Percentiles rank a stretch among this genome's conserved stretches.
These are phyloP conservation scores for Morinoia aosen DNA, from an alignment of 2,888 invertebrate species.

Conservation along the genomic window DNA sequence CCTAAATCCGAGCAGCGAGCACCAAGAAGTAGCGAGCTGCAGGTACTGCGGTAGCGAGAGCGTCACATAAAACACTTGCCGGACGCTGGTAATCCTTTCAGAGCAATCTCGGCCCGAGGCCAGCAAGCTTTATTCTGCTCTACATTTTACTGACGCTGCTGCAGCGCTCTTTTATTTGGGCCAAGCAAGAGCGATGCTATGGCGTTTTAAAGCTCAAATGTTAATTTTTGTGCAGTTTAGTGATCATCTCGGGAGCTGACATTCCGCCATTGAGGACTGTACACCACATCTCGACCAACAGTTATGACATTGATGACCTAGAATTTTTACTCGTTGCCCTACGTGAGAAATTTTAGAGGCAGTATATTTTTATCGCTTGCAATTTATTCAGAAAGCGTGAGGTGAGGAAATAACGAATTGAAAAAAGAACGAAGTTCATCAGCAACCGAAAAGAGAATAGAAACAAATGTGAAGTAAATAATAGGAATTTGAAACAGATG, in stretches of 20 bases:
- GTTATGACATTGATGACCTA: not conserved
- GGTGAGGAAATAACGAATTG: too few relatives aligned
- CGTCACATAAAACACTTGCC: constrained; percentile 13
- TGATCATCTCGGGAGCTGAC: not conserved
- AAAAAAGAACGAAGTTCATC: not conserved
- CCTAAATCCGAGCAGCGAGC: not conserved
- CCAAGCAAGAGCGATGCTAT: not conserved
- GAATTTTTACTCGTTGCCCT: not conserved
- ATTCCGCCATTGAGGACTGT: not conserved
- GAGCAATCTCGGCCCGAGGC: not conserved
- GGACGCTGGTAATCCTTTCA: constrained; percentile 16
- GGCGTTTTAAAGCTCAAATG: not conserved
- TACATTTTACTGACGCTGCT: not conserved
- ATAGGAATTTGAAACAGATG: not conserved
- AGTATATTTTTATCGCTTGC: not conserved
- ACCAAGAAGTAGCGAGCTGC: not conserved
- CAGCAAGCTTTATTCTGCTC: not conserved
- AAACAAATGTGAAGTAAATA: not conserved
- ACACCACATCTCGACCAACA: not conserved
- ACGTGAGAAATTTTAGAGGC: not conserved
- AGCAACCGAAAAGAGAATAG: not conserved
- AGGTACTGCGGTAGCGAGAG: not conserved
- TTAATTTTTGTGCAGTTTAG: not conserved
- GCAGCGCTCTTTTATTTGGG: not conserved
- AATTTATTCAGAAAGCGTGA: not conserved